Evolutionary conservation across 2,888 invertebrate species (phyloP).

Genomic region (Odontocolon sp.): DNA sequence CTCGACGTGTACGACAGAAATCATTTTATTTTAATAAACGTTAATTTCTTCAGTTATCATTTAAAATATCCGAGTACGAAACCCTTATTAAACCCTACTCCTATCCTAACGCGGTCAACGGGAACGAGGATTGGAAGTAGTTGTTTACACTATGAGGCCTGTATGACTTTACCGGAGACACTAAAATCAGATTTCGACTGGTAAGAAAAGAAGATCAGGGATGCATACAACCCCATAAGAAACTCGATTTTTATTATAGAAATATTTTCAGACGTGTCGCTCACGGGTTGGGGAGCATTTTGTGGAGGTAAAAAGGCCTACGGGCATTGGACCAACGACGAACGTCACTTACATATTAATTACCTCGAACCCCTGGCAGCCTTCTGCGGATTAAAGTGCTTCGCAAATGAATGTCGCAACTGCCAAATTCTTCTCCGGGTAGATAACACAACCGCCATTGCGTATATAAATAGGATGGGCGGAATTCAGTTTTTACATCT

Average conservation of each 20-base stretch:
- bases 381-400: constrained; percentile 44
- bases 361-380: constrained; percentile 5
- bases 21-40: too few relatives aligned
- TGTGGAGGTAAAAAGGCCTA: constrained; percentile 5
- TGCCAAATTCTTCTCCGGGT: constrained; percentile 50
- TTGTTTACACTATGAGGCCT: too few relatives aligned
- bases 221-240: not conserved
- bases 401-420: constrained; percentile 21
- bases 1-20: too few relatives aligned
- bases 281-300: constrained; percentile 17
- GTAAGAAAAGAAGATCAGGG: not conserved
- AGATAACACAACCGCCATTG: constrained; percentile 56
- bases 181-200: not conserved
- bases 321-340: constrained; percentile 16
- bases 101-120: too few relatives aligned
- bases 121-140: not conserved
- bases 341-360: not conserved
- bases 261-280: constrained; percentile 52
- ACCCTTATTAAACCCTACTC: too few relatives aligned
- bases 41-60: too few relatives aligned
- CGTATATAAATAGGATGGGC: constrained; percentile 55
- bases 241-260: constrained; percentile 9
- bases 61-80: too few relatives aligned
- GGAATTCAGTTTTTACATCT: constrained; percentile 34
- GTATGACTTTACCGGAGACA: too few relatives aligned